Percentiles rank a stretch among this genome's conserved stretches.
These are phyloP conservation scores for Epistrophe eligans DNA, from an alignment of 2,888 invertebrate genomes.

Conservation along the genomic window DNA sequence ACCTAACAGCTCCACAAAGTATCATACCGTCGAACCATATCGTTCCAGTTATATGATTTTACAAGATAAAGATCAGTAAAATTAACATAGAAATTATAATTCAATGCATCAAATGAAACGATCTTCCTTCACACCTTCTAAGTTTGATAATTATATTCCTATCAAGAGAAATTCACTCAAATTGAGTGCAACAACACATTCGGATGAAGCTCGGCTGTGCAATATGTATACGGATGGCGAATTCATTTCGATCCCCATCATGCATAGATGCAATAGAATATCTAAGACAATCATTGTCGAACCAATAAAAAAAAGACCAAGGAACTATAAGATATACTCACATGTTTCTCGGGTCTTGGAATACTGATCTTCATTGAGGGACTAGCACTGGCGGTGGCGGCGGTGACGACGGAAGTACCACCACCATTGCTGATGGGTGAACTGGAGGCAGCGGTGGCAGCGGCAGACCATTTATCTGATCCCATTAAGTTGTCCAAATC, in stretches of 20 bases:
- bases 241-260: constrained; percentile 18
- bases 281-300: constrained; percentile 48
- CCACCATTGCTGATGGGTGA: constrained; percentile 47
- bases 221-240: constrained; percentile 44
- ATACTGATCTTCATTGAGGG: constrained; percentile 80
- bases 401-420: constrained; percentile 48
- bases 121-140: constrained; percentile 43
- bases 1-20: constrained; percentile 42
- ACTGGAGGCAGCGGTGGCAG: constrained; percentile 49
- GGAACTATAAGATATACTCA: constrained; percentile 79
- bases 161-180: constrained; percentile 15
- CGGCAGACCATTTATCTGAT: constrained; percentile 80
- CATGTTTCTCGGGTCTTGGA: constrained; percentile 83
- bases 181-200: constrained; percentile 25
- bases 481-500: constrained; percentile 84
- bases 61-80: constrained; percentile 16
- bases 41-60: constrained; percentile 46
- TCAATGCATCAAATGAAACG: constrained; percentile 1
- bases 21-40: constrained; percentile 21
- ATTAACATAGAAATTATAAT: constrained; percentile 60
- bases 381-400: constrained; percentile 63
- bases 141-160: neutral
- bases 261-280: constrained; percentile 44
- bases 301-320: constrained; percentile 36
- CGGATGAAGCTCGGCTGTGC: constrained; percentile 62